Percentiles rank a stretch among this genome's conserved stretches.
Evolutionary conservation across 1,140 invertebrate genomes (phyloP).

Genomic region (Cryptotermes secundus): DNA sequence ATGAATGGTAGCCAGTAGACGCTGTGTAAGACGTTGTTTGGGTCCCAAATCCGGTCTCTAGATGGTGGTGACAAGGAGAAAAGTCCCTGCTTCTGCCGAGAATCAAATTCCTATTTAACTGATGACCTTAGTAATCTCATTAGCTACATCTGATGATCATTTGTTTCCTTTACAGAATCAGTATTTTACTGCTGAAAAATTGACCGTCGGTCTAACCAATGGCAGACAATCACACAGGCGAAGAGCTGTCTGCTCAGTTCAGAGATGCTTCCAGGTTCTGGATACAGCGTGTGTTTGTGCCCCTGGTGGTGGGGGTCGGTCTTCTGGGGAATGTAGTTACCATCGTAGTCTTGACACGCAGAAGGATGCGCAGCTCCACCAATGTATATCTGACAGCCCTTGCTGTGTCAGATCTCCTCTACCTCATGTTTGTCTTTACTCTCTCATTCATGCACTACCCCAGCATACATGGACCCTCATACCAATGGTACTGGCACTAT

Average conservation of each 20-base stretch:
- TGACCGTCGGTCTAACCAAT: background rate
- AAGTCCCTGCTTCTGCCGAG: too few species aligned
- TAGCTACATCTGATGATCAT: too few species aligned
- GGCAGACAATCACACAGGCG: constrained; percentile 15
- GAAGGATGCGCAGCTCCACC: constrained; percentile 73
- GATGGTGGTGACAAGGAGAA: too few species aligned
- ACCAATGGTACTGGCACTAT: constrained; percentile 54
- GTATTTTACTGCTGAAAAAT: background rate
- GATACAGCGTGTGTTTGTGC: constrained; percentile 66
- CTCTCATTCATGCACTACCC: constrained; percentile 64
- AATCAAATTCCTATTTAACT: too few species aligned
- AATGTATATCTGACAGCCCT: constrained; percentile 74
- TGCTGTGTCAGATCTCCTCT: constrained; percentile 70
- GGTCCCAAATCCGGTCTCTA: too few species aligned
- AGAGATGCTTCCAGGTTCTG: constrained; percentile 54
- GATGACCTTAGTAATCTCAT: too few species aligned
- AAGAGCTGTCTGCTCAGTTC: constrained; percentile 43
- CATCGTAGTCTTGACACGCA: constrained; percentile 70
- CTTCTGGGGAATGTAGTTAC: constrained; percentile 71
- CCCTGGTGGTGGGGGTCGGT: constrained; percentile 67
- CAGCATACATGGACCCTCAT: constrained; percentile 48
- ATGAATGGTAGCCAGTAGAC: too few species aligned
- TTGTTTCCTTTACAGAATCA: background rate
- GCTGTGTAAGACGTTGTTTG: too few species aligned
- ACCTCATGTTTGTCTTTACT: constrained; percentile 65